Base-by-base conservation (phyloP, 2,113 vertebrate genomes). In the Natator depressus region DNA sequence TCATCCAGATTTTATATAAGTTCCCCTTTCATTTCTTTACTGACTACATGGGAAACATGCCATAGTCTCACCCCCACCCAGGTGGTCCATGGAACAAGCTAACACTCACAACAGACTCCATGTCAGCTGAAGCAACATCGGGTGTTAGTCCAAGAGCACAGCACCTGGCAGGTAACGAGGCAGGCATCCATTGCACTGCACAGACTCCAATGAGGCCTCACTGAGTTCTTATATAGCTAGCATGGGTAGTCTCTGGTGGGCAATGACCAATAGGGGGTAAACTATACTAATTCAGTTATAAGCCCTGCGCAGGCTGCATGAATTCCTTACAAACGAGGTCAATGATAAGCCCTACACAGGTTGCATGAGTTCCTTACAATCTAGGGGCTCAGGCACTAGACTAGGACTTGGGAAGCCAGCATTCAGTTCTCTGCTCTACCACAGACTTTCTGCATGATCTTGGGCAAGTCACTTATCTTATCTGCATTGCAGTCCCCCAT, bases 21-120 rank as follows among this genome's bases (percentile, higher is more conserved):
- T n/a, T 93, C 93, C 91, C 86, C 76, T 89, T 42, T 88, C 93
- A 54, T 94, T 95, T 89, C 89, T 84, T 94, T 84, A 72, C 55
- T 72, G 81, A 59, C 55, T 14, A 80, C 49, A 84, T 88, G 81
- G 85, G 59, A 96, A 94, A 83, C 76, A 88, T 5, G 59, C 80
- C 85, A 55, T n/a, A 93, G 90, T 62, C 0, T 0, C 76, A 69
- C 82, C 87, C 75, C 10, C 3, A 6, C 42, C 46, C 11, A 46
- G 20, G 38, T 72, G n/a, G n/a, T 38, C 38, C n/a, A 72, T 38
- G 65, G 65, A 19, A 72, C 14, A 38, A 69, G 35, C 38, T 69
- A n/a, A 20, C 17, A 22, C 65, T 72, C 65, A 38, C 65, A 72
- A 72, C 8, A 22, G 65, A 38, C 17, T 72, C n/a, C 14, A 16